phyloP scores from a whole-genome alignment of 2,113 vertebrate genomes.

The Stegostoma tigrinum region DNA sequence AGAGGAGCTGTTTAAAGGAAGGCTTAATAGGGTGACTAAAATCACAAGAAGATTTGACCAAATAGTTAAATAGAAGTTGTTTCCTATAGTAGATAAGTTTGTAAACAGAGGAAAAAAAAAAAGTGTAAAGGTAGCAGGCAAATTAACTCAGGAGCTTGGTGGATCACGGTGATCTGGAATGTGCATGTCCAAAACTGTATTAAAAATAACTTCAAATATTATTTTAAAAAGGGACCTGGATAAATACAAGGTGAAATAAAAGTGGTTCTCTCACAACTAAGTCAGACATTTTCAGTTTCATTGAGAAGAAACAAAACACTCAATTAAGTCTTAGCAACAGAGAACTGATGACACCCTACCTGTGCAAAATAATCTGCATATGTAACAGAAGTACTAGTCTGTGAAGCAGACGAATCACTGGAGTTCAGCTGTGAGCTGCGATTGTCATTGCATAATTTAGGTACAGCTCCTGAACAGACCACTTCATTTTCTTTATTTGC shows the following conservation, averaged over 20 bases:
- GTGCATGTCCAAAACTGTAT: background rate
- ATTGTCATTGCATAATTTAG: conserved; percentile 58
- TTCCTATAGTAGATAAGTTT: background rate
- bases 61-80: background rate
- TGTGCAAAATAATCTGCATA: conserved; percentile 81
- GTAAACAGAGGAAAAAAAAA: background rate
- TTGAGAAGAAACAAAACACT: background rate
- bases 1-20: background rate
- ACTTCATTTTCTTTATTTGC: conserved; percentile 87
- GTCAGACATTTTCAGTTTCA: background rate
- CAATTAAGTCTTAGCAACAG: background rate
- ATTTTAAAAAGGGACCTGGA: background rate
- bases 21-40: background rate
- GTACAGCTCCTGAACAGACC: conserved; percentile 73
- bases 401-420: conserved; percentile 63
- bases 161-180: background rate
- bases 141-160: background rate
- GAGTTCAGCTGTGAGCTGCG: conserved; percentile 67
- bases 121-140: too few relatives aligned
- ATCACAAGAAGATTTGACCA: background rate
- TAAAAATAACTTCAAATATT: background rate
- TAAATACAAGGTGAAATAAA: background rate
- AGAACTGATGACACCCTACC: conserved; percentile 53
- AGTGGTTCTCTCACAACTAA: too few relatives aligned
- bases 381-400: conserved; percentile 65